A percentile compares a stretch with the other conserved stretches of the same genome.
Conservation (phyloP, 2,797 vertebrate genomes). For the Tapera naevia region DNA sequence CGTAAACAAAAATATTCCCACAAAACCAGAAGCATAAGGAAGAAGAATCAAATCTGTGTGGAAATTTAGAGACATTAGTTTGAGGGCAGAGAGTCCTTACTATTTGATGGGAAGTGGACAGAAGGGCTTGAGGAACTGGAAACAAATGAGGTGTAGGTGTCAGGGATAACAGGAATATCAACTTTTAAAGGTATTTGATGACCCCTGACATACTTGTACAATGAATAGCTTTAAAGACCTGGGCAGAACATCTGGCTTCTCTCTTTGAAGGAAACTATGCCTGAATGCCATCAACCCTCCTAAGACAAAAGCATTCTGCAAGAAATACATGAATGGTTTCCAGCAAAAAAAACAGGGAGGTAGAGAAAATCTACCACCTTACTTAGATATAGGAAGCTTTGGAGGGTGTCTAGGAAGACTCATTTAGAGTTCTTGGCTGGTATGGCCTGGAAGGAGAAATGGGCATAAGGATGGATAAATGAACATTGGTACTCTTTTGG, state of each 20-base stretch:
- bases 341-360: background rate
- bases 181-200: background rate
- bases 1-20: background rate
- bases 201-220: fast-evolving
- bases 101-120: background rate
- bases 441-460: background rate
- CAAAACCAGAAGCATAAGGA: background rate
- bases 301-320: background rate
- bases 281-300: background rate
- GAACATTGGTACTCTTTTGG: background rate
- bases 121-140: background rate
- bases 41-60: background rate
- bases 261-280: background rate
- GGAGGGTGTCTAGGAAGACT: background rate
- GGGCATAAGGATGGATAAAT: background rate
- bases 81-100: background rate
- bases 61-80: background rate
- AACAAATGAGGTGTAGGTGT: background rate
- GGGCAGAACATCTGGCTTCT: background rate
- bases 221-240: background rate
- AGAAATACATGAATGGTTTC: background rate
- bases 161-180: background rate
- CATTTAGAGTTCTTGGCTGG: background rate
- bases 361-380: background rate
- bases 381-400: background rate